These are phyloP conservation scores for Conomelus anceps DNA, from an alignment of 2,888 invertebrate species.

Conservation along the genomic window DNA sequence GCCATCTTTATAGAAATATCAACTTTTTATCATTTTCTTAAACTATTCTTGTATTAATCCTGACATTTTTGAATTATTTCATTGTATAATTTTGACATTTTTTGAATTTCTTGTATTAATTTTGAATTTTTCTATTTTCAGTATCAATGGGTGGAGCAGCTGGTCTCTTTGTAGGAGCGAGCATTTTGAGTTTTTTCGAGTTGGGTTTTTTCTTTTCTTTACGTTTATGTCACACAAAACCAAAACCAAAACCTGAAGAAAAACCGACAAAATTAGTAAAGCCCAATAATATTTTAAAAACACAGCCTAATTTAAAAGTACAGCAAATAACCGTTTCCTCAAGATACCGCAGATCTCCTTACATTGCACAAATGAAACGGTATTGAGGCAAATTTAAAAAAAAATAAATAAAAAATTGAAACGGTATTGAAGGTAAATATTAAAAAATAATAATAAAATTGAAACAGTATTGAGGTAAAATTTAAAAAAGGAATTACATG, in stretches of 20 bases:
- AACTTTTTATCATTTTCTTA: too few relatives aligned
- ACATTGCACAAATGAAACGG: neutral
- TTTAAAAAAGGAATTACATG: too few relatives aligned
- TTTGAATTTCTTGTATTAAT: neutral
- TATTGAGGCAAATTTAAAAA: too few relatives aligned
- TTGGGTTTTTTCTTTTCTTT: constrained; percentile 47
- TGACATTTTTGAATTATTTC: too few relatives aligned
- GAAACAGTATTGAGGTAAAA: too few relatives aligned
- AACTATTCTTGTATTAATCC: too few relatives aligned
- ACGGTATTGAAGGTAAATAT: too few relatives aligned
- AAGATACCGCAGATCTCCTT: neutral
- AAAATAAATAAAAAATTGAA: too few relatives aligned
- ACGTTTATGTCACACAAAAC: constrained; percentile 24
- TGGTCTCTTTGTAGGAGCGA: constrained; percentile 58
- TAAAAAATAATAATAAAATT: too few relatives aligned
- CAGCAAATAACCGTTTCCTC: neutral
- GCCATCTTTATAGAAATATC: too few relatives aligned
- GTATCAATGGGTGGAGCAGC: constrained; percentile 62
- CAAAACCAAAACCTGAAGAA: neutral
- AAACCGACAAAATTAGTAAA: neutral
- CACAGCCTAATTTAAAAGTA: neutral
- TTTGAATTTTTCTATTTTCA: constrained; percentile 38
- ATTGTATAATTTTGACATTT: too few relatives aligned
- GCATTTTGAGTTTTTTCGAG: constrained; percentile 59
- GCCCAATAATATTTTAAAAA: neutral